A percentile compares a stretch with the other conserved stretches of the same genome.
These are phyloP conservation scores for Drosophila rhopaloa DNA, from an alignment of 1,140 invertebrate species.

Conservation along the genomic window DNA sequence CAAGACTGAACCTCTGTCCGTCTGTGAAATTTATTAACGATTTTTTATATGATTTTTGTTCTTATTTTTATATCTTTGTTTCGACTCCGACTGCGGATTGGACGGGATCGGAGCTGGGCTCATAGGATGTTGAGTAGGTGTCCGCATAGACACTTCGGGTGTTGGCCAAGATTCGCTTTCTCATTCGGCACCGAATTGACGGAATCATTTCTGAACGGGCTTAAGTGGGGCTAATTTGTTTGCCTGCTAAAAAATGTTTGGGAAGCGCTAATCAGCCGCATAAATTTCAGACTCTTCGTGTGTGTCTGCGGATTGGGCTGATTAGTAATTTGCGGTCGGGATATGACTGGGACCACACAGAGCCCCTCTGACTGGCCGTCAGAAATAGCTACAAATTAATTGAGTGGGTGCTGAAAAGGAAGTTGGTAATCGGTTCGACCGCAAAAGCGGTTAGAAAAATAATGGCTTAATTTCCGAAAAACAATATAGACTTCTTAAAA, in stretches of 20 bases:
- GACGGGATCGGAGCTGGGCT: constrained; percentile 15
- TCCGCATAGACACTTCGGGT: constrained; percentile 82
- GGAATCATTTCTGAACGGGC: constrained; percentile 71
- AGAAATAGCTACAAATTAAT: constrained; percentile 51
- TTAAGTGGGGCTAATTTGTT: constrained; percentile 79
- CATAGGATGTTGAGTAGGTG: constrained; percentile 64
- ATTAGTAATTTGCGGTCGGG: constrained; percentile 68
- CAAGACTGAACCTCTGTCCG: constrained; percentile 33
- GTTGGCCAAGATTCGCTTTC: constrained; percentile 69
- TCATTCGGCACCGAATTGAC: constrained; percentile 26
- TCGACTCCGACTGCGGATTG: constrained; percentile 25
- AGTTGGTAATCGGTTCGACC: constrained; percentile 38
- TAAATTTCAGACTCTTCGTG: constrained; percentile 59
- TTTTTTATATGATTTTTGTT: constrained; percentile 71
- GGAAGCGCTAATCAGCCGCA: constrained; percentile 74
- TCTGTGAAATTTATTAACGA: constrained; percentile 82
- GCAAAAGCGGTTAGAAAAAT: constrained; percentile 10
- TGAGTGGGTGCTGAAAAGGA: constrained; percentile 48
- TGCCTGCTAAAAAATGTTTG: constrained; percentile 77
- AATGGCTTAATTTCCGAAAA: constrained; percentile 12
- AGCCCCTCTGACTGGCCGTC: constrained; percentile 1
- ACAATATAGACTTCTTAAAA: too few species aligned
- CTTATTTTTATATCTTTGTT: constrained; percentile 70
- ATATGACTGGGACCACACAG: constrained; percentile 65
- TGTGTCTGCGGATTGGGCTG: constrained; percentile 49